phyloP scores from a whole-genome alignment of 2,113 vertebrate genomes.

The Sturnira hondurensis region DNA sequence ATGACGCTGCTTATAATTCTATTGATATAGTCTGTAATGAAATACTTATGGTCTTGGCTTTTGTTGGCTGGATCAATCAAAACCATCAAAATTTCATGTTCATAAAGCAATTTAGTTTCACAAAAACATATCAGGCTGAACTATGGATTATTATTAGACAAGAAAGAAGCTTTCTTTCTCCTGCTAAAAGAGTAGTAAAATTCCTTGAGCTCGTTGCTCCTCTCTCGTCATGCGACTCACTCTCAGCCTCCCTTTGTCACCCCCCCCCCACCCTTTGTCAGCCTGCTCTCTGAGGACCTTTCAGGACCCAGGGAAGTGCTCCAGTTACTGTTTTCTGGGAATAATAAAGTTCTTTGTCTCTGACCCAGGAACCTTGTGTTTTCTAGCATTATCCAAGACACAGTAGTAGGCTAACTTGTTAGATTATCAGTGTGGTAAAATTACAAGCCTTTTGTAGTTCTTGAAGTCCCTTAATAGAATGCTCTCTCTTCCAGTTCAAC shows the following conservation, averaged over 20 bases:
- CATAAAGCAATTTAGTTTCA: background rate
- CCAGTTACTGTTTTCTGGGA: background rate
- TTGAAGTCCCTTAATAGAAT: background rate
- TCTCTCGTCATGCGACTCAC: background rate
- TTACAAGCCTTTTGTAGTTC: background rate
- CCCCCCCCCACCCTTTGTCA: too few species aligned
- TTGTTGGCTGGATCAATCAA: background rate
- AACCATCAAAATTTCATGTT: background rate
- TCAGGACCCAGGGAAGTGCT: background rate
- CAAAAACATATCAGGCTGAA: background rate
- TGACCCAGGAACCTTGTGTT: background rate
- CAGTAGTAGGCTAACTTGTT: background rate
- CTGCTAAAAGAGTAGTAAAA: background rate
- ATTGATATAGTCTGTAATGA: background rate
- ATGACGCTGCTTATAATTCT: background rate
- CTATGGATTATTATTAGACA: background rate
- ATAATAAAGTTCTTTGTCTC: background rate
- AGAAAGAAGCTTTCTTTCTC: background rate
- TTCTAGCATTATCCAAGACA: background rate
- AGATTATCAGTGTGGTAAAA: background rate
- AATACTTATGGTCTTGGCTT: background rate
- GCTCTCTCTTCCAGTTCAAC: background rate
- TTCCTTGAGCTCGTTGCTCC: background rate
- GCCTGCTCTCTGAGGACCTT: fast-evolving
- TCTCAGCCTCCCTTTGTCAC: background rate